phyloP scores from a whole-genome alignment of 23 tunicate genomes.

The Corella eumyota region DNA sequence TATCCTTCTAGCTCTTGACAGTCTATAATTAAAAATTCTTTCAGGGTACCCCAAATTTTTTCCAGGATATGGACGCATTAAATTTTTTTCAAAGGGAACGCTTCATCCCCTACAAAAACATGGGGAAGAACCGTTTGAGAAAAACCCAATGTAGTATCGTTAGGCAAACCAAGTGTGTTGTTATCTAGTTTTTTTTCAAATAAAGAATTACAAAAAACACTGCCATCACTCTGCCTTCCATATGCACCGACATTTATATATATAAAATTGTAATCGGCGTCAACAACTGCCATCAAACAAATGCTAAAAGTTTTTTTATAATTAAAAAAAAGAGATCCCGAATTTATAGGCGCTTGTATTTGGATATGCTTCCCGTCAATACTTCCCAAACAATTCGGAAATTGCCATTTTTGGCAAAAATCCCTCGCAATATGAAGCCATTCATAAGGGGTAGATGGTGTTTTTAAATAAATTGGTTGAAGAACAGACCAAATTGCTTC shows the following conservation, averaged over 20 bases:
- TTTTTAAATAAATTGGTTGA: conserved; percentile 21
- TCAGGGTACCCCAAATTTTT: not conserved
- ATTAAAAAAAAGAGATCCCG: conserved; percentile 34
- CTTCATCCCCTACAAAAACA: conserved; percentile 51
- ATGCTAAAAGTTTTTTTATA: conserved; percentile 33
- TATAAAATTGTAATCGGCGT: conserved; percentile 43
- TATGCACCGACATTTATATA: conserved; percentile 30
- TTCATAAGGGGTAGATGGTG: conserved; percentile 7
- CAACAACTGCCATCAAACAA: conserved; percentile 18
- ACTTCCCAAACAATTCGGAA: conserved; percentile 37
- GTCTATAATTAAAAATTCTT: conserved; percentile 18
- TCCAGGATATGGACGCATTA: conserved; percentile 36
- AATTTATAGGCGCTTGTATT: conserved; percentile 25
- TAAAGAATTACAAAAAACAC: conserved; percentile 23
- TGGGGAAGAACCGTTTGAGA: conserved; percentile 11
- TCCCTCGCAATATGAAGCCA: conserved; percentile 23
- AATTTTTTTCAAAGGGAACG: conserved; percentile 29
- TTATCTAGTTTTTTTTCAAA: conserved; percentile 21
- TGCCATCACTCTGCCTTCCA: conserved; percentile 39
- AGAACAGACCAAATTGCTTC: conserved; percentile 23
- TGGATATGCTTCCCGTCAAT: conserved; percentile 42
- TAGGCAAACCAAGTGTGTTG: conserved; percentile 5
- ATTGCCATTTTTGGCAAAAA: conserved; percentile 20
- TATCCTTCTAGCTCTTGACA: conserved; percentile 22
- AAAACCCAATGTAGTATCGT: not conserved